Evolutionary conservation across 2,888 invertebrate species (phyloP).

Genomic region (Punctoribates punctum): DNA sequence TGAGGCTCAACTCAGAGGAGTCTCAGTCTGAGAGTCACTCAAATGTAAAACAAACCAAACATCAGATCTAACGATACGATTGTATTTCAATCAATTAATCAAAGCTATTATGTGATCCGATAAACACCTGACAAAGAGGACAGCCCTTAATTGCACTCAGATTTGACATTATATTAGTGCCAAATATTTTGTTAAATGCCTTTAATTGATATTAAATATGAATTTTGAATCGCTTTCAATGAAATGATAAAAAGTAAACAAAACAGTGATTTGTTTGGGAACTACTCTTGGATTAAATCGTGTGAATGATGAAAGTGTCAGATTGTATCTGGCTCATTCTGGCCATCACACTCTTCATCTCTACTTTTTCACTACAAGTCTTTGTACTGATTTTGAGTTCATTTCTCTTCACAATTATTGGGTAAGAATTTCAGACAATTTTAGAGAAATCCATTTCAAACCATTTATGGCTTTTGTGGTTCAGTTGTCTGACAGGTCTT

Average conservation of each 20-base stretch:
- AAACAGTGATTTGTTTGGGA: too few species aligned
- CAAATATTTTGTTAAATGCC: too few species aligned
- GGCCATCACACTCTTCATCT: conserved; percentile 16
- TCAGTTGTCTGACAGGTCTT: conserved; percentile 14
- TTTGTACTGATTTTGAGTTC: conserved; percentile 16
- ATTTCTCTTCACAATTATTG: conserved; percentile 17
- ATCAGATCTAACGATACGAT: too few species aligned
- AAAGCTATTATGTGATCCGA: too few species aligned
- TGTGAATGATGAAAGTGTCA: not conserved
- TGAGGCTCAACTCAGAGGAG: not conserved
- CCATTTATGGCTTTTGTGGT: not conserved
- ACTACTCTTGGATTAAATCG: too few species aligned
- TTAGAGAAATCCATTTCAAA: not conserved
- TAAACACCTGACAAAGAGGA: too few species aligned
- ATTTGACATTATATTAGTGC: too few species aligned
- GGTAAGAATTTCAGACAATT: conserved; percentile 1
- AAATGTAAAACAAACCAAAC: not conserved
- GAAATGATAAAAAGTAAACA: too few species aligned
- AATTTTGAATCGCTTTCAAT: too few species aligned
- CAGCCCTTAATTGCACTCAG: too few species aligned
- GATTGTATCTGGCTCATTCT: conserved; percentile 19
- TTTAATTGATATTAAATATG: too few species aligned
- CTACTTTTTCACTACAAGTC: conserved; percentile 24
- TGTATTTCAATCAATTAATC: too few species aligned
- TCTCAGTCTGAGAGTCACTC: not conserved